Evolutionary conservation across 2,797 vertebrate species (phyloP).

Genomic region (Myoxocephalus aenaeus): DNA sequence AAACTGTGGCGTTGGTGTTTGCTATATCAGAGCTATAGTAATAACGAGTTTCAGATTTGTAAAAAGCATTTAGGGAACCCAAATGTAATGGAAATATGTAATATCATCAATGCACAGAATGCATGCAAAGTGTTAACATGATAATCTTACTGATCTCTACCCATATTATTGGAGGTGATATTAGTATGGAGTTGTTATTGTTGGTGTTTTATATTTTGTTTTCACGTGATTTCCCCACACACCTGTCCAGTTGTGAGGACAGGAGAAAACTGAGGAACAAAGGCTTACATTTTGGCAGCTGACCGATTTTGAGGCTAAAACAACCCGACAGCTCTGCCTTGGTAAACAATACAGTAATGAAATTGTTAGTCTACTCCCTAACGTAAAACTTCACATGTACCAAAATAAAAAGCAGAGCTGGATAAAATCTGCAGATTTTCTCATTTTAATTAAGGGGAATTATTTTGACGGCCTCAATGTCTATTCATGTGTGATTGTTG

Average conservation of each 20-base stretch:
- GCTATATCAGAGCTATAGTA: neutral
- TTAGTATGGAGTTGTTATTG: neutral
- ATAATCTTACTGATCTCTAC: neutral
- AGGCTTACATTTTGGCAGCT: neutral
- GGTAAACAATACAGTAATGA: neutral
- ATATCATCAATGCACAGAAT: neutral
- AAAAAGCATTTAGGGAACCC: neutral
- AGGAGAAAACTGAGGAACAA: neutral
- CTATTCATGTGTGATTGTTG: conserved; percentile 5
- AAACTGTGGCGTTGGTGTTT: neutral
- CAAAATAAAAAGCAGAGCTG: neutral
- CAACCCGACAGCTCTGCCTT: neutral
- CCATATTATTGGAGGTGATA: neutral
- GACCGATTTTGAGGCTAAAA: neutral
- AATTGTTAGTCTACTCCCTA: neutral
- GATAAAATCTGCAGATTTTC: neutral
- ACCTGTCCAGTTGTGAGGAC: neutral
- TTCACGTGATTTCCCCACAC: neutral
- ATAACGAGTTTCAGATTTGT: neutral
- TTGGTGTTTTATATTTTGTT: neutral
- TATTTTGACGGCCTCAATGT: neutral
- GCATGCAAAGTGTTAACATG: neutral
- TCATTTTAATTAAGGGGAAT: neutral
- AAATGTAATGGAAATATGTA: neutral
- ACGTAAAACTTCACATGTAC: neutral